Conservation (phyloP, 2,113 vertebrate genomes). For the Meriones unguiculatus region DNA sequence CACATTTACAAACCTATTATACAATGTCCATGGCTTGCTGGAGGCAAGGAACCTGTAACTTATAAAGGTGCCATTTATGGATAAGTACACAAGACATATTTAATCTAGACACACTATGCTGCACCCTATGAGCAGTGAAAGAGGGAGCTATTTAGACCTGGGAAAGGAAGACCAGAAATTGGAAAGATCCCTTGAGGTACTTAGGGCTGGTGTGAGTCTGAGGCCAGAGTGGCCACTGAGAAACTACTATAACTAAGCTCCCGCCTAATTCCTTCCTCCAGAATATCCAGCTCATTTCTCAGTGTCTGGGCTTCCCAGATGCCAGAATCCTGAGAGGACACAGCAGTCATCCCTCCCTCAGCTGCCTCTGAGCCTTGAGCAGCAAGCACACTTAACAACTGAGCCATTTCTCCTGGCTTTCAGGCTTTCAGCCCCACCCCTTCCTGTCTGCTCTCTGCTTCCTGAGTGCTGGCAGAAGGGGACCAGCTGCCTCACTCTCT, state of each 20-base stretch:
- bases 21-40: background rate
- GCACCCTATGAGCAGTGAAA: background rate
- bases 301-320: background rate
- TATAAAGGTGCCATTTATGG: background rate
- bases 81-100: background rate
- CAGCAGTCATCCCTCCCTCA: background rate
- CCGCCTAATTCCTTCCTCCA: background rate
- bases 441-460: background rate
- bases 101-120: background rate
- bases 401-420: background rate
- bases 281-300: background rate
- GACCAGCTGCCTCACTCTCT: background rate
- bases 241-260: background rate
- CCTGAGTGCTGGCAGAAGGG: background rate
- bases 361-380: background rate
- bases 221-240: background rate
- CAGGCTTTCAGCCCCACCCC: no score
- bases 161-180: background rate
- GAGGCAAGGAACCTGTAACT: background rate
- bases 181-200: background rate
- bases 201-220: background rate
- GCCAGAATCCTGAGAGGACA: background rate
- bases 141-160: background rate
- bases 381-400: background rate
- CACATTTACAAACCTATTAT: background rate